Evolutionary conservation across 1,140 invertebrate species (phyloP).

Genomic region (Manduca sexta): DNA sequence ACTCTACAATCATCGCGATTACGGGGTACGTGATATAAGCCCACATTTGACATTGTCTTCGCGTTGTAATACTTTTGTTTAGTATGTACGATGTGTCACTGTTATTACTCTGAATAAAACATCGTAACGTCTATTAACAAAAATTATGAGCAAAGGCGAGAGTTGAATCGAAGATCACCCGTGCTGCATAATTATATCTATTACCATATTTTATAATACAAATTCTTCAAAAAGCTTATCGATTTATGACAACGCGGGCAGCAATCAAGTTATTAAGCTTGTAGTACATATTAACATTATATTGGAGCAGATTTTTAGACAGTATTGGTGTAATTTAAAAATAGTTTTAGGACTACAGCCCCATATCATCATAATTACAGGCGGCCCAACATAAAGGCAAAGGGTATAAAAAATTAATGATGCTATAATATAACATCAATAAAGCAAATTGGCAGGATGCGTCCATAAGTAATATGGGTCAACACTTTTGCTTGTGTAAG

Average conservation of each 20-base stretch:
- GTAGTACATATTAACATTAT: slow-evolving; percentile 22
- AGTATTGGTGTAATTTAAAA: slow-evolving; percentile 52
- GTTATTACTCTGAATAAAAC: background rate
- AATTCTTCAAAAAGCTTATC: slow-evolving; percentile 21
- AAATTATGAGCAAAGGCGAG: no score
- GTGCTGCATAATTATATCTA: slow-evolving; percentile 2
- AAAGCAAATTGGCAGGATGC: slow-evolving; percentile 67
- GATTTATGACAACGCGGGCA: slow-evolving; percentile 35
- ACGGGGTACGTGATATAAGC: slow-evolving; percentile 20
- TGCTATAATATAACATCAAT: slow-evolving; percentile 63
- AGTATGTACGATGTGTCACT: background rate
- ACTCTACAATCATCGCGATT: slow-evolving; percentile 20
- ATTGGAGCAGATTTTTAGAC: slow-evolving; percentile 43
- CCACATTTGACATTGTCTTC: slow-evolving; percentile 11
- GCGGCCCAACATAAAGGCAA: slow-evolving; percentile 39
- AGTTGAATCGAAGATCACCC: no score
- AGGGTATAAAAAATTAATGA: slow-evolving; percentile 64
- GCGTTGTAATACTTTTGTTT: background rate
- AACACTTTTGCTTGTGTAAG: slow-evolving; percentile 23
- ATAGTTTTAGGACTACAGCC: slow-evolving; percentile 61
- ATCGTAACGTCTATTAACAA: background rate
- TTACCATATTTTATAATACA: slow-evolving; percentile 20
- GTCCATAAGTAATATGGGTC: slow-evolving; percentile 49
- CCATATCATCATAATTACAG: slow-evolving; percentile 58
- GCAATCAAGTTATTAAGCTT: slow-evolving; percentile 40